These are phyloP conservation scores for Cydia pomonella DNA, from an alignment of 1,140 invertebrate species.

Conservation along the genomic window DNA sequence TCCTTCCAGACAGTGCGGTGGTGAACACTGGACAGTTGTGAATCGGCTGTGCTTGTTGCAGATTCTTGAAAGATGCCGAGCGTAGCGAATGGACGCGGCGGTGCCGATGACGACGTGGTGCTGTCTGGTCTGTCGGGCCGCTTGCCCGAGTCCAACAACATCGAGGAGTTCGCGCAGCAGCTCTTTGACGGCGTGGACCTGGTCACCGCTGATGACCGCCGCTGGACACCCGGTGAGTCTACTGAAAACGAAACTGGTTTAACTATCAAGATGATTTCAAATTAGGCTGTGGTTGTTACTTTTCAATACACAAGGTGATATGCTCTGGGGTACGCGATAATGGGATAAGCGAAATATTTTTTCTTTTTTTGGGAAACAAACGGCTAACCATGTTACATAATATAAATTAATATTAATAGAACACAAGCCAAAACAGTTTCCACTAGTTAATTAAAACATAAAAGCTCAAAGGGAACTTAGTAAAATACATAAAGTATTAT, in stretches of 20 bases:
- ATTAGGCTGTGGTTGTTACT: too few species aligned
- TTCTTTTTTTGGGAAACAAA: too few species aligned
- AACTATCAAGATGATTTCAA: not conserved
- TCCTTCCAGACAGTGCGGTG: not conserved
- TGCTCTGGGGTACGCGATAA: too few species aligned
- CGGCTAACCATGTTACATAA: too few species aligned
- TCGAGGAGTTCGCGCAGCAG: slow-evolving; percentile 94
- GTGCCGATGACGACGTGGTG: slow-evolving; percentile 87
- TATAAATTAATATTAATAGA: too few species aligned
- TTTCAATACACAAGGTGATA: too few species aligned
- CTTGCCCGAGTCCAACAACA: slow-evolving; percentile 92
- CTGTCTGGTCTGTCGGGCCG: slow-evolving; percentile 95
- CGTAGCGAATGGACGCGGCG: slow-evolving; percentile 55
- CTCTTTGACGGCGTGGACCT: slow-evolving; percentile 93
- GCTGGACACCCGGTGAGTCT: slow-evolving; percentile 86
- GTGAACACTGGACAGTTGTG: not conserved
- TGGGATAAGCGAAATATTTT: too few species aligned
- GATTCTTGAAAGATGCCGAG: slow-evolving; percentile 56
- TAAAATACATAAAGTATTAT: too few species aligned
- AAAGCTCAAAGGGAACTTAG: too few species aligned
- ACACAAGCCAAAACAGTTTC: too few species aligned
- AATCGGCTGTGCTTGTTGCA: slow-evolving; percentile 42
- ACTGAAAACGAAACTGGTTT: not conserved
- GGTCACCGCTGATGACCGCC: slow-evolving; percentile 91
- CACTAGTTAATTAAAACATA: too few species aligned